These are phyloP conservation scores for Glomeris maerens DNA, from an alignment of 1,140 invertebrate species.

Conservation along the genomic window DNA sequence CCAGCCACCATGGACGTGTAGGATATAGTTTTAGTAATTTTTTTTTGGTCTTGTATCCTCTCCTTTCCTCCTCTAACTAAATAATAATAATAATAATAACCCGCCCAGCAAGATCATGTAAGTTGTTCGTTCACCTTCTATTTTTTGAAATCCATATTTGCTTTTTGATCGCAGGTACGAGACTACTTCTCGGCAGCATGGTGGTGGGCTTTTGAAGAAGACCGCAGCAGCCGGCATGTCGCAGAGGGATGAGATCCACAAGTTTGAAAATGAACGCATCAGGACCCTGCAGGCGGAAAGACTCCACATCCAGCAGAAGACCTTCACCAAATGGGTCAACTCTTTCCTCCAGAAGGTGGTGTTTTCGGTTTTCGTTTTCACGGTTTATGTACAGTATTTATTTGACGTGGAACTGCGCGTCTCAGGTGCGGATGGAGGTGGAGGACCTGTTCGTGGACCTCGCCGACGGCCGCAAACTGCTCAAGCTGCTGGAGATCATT, in stretches of 20 bases:
- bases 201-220: too few species aligned
- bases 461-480: slow-evolving; percentile 83
- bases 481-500: slow-evolving; percentile 97
- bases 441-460: slow-evolving; percentile 93
- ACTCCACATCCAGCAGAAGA: slow-evolving; percentile 97
- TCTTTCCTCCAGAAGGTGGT: slow-evolving; percentile 86
- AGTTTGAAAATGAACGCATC: slow-evolving; percentile 92
- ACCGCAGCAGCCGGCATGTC: slow-evolving; percentile 7
- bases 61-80: too few species aligned
- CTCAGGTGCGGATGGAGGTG: slow-evolving; percentile 72
- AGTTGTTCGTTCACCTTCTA: too few species aligned
- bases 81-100: too few species aligned
- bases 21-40: too few species aligned
- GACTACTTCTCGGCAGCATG: too few species aligned
- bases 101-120: too few species aligned
- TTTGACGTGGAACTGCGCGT: neutral
- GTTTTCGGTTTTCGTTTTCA: neutral
- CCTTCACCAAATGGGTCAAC: slow-evolving; percentile 99
- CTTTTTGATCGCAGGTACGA: too few species aligned
- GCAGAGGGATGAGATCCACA: slow-evolving; percentile 73
- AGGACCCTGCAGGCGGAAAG: slow-evolving; percentile 92
- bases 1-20: too few species aligned
- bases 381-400: neutral
- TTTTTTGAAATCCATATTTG: too few species aligned
- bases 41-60: too few species aligned